These are phyloP conservation scores for Dendroctonus ponderosae DNA, from an alignment of 1,140 invertebrate genomes.

Conservation along the genomic window DNA sequence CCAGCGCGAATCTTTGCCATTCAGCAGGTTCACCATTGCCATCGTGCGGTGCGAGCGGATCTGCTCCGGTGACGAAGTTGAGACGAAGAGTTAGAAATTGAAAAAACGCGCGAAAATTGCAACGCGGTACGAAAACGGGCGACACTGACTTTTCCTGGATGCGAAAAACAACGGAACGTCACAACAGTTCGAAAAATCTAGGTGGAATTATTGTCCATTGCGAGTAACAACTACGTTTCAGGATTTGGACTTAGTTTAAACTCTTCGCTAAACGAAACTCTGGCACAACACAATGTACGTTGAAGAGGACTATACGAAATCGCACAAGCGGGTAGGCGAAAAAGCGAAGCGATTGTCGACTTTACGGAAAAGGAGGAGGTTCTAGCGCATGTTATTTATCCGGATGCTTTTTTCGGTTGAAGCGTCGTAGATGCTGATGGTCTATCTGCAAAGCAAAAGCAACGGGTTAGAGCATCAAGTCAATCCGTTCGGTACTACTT, in stretches of 20 bases:
- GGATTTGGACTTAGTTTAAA: slow-evolving; percentile 10
- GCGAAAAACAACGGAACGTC: slow-evolving; percentile 9
- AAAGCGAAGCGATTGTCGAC: slow-evolving; percentile 47
- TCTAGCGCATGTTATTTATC: slow-evolving; percentile 49
- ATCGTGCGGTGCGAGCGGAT: slow-evolving; percentile 50
- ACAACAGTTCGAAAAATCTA: slow-evolving; percentile 20
- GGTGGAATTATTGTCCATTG: slow-evolving; percentile 48
- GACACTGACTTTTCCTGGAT: no score
- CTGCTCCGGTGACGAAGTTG: neutral
- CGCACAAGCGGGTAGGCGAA: slow-evolving; percentile 46
- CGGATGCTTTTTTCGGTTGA: slow-evolving; percentile 33
- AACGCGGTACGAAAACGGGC: slow-evolving; percentile 7
- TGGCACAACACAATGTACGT: slow-evolving; percentile 25
- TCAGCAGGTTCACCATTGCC: slow-evolving; percentile 94
- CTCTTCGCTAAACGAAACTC: slow-evolving; percentile 37
- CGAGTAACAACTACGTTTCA: slow-evolving; percentile 33
- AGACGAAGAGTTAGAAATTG: neutral
- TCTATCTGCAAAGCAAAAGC: slow-evolving; percentile 37
- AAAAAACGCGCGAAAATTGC: slow-evolving; percentile 37
- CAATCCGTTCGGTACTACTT: neutral
- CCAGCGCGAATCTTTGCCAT: slow-evolving; percentile 99
- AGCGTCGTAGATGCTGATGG: slow-evolving; percentile 25
- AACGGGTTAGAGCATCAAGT: no score
- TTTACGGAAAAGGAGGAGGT: slow-evolving; percentile 20
- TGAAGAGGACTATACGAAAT: slow-evolving; percentile 22